Evolutionary conservation across 2,113 vertebrate species (phyloP).

Genomic region (Nesogale talazaci): DNA sequence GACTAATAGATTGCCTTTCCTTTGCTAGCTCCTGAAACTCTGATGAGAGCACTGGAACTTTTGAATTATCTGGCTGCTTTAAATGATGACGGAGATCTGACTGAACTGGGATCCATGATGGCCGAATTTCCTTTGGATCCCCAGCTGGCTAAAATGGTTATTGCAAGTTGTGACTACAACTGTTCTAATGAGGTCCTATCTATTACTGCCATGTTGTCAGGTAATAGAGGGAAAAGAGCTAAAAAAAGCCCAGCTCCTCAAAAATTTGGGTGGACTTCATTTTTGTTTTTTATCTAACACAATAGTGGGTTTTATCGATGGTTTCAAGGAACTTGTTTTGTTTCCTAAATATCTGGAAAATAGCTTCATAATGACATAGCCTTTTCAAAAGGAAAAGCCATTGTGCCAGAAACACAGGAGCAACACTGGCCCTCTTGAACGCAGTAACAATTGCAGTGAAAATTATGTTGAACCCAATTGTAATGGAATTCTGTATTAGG

Average conservation of each 20-base stretch:
- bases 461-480: slow-evolving; percentile 46
- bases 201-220: slow-evolving; percentile 99
- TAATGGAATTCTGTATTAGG: slow-evolving; percentile 62
- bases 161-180: slow-evolving; percentile 99
- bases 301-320: slow-evolving; percentile 67
- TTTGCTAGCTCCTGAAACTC: slow-evolving; percentile 95
- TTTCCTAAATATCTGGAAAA: slow-evolving; percentile 71
- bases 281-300: slow-evolving; percentile 68
- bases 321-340: slow-evolving; percentile 55
- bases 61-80: slow-evolving; percentile 97
- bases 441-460: slow-evolving; percentile 57
- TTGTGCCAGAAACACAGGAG: slow-evolving; percentile 53
- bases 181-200: slow-evolving; percentile 99
- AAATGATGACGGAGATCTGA: slow-evolving; percentile 97
- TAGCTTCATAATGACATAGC: slow-evolving; percentile 61
- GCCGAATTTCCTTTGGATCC: slow-evolving; percentile 98
- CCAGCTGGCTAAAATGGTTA: slow-evolving; percentile 99
- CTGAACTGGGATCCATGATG: slow-evolving; percentile 99
- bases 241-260: slow-evolving; percentile 78
- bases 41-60: slow-evolving; percentile 98
- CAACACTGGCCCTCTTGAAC: slow-evolving; percentile 62
- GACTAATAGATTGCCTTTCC: slow-evolving; percentile 71
- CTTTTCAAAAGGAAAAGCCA: slow-evolving; percentile 55
- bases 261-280: slow-evolving; percentile 79
- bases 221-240: slow-evolving; percentile 91